phyloP scores from a whole-genome alignment of 2,888 invertebrate genomes.

The Eudasyphora cyanicolor region DNA sequence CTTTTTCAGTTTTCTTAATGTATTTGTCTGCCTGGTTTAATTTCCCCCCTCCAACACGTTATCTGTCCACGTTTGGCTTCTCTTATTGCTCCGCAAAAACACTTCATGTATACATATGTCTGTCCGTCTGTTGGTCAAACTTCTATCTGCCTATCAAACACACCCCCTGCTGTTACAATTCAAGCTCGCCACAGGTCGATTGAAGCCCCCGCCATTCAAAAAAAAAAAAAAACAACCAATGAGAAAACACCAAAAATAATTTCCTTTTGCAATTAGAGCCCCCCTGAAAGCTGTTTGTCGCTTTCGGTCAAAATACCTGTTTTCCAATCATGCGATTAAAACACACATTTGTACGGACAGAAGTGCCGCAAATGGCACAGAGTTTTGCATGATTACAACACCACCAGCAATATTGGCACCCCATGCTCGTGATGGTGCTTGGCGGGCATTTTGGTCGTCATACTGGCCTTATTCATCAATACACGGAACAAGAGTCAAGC shows the following conservation, averaged over 20 bases:
- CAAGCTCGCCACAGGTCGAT: not conserved
- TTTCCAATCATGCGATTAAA: conserved; percentile 13
- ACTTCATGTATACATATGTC: not conserved
- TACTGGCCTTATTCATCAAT: no score
- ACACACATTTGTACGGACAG: not conserved
- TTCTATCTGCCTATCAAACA: not conserved
- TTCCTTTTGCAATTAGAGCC: conserved; percentile 19
- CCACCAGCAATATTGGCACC: not conserved
- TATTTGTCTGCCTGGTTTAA: no score
- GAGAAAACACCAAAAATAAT: conserved; percentile 18
- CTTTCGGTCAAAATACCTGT: conserved; percentile 22
- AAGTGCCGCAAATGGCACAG: not conserved
- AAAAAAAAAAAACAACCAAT: no score
- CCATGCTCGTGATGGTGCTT: not conserved
- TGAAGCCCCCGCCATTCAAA: not conserved
- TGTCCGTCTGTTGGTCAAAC: not conserved
- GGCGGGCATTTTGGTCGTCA: no score
- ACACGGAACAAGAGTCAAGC: no score
- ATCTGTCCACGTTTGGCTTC: not conserved
- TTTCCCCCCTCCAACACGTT: no score
- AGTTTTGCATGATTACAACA: conserved; percentile 19
- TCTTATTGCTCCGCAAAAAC: not conserved
- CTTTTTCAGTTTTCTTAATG: no score
- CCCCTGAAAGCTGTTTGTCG: not conserved
- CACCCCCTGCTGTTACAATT: not conserved